phyloP scores from a whole-genome alignment of 2,888 invertebrate species.

The Brenthis daphne region DNA sequence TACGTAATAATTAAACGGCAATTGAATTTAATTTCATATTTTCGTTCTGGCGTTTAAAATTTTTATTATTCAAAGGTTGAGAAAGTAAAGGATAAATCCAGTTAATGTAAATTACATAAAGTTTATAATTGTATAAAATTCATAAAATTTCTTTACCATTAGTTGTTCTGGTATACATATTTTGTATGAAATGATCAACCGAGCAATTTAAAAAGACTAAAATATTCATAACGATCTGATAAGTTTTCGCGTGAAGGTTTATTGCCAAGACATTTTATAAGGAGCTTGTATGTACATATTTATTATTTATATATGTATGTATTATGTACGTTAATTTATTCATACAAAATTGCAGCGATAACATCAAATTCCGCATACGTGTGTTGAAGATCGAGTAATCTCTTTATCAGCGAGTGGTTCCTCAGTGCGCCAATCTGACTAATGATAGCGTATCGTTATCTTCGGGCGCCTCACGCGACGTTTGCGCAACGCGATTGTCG shows the following conservation, averaged over 20 bases:
- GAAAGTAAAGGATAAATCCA: background rate
- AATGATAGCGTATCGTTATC: slow-evolving; percentile 31
- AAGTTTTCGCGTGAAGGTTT: too few relatives aligned
- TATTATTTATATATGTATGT: background rate
- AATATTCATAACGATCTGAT: too few relatives aligned
- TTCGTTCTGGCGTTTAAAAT: slow-evolving; percentile 9
- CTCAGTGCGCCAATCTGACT: slow-evolving; percentile 28
- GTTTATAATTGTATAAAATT: too few relatives aligned
- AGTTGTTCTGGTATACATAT: too few relatives aligned
- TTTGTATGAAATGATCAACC: too few relatives aligned
- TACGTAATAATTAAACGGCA: slow-evolving; percentile 15
- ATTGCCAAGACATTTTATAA: too few relatives aligned
- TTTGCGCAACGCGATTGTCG: slow-evolving; percentile 25
- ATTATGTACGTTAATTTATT: slow-evolving; percentile 10
- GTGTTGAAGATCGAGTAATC: slow-evolving; percentile 12
- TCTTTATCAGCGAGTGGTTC: slow-evolving; percentile 23
- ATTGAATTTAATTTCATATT: slow-evolving; percentile 19
- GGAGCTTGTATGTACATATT: too few relatives aligned
- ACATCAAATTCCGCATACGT: slow-evolving; percentile 21
- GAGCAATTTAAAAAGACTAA: too few relatives aligned
- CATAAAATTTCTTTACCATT: too few relatives aligned
- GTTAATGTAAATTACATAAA: too few relatives aligned
- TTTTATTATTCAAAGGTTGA: background rate
- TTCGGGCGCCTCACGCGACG: slow-evolving; percentile 30
- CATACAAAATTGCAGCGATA: slow-evolving; percentile 16